Conservation (phyloP, 2,888 invertebrate genomes). For the Drosophila trichaetosa region DNA sequence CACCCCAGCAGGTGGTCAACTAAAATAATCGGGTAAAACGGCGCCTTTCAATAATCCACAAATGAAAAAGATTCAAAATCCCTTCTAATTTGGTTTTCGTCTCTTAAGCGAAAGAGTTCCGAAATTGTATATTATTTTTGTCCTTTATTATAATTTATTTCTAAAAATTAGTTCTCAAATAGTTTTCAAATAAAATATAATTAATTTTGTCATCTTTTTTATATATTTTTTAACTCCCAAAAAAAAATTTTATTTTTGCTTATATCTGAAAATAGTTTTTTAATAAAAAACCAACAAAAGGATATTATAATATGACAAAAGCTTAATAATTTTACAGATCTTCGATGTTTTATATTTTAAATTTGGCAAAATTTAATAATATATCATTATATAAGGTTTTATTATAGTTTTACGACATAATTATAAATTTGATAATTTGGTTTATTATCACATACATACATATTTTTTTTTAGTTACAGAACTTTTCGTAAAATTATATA, state of each 20-base stretch:
- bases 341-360: neutral
- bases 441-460: neutral
- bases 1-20: slow-evolving; percentile 69
- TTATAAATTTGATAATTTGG: neutral
- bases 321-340: neutral
- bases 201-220: neutral
- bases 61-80: slow-evolving; percentile 5
- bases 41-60: slow-evolving; percentile 30
- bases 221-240: neutral
- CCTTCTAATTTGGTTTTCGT: neutral
- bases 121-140: neutral
- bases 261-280: neutral
- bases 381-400: neutral
- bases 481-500: neutral
- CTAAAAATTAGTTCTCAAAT: neutral
- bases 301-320: neutral
- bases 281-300: neutral
- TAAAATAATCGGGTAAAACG: slow-evolving; percentile 31
- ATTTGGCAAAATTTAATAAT: neutral
- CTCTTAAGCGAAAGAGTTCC: neutral
- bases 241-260: neutral
- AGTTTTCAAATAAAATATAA: neutral
- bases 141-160: neutral
- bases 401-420: neutral
- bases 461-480: neutral